Percentiles rank a stretch among this genome's conserved stretches.
Evolutionary conservation across 92 coral and sea anemone genomes (phyloP).

Genomic region (Ricordea florida): DNA sequence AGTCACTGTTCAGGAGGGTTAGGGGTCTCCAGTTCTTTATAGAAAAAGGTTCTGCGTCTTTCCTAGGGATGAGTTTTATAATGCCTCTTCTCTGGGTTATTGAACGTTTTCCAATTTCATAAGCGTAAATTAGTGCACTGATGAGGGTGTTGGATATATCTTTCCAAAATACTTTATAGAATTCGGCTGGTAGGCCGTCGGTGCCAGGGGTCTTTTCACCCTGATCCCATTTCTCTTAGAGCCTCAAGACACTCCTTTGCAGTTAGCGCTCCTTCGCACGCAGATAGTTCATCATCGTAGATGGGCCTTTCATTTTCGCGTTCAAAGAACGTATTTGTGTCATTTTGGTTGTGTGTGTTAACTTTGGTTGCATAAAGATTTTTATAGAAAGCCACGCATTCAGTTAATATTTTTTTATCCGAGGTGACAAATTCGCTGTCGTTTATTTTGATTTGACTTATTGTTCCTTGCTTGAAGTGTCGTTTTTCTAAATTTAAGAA

Average conservation of each 20-base stretch:
- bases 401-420: slow-evolving; percentile 11
- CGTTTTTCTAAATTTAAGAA: slow-evolving; percentile 39
- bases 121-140: not conserved
- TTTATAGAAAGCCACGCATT: not conserved
- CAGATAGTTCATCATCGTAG: not conserved
- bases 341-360: not conserved
- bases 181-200: slow-evolving; percentile 24
- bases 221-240: not conserved
- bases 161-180: not conserved
- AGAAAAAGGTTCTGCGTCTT: slow-evolving; percentile 15
- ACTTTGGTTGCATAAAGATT: slow-evolving; percentile 3
- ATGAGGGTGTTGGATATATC: not conserved
- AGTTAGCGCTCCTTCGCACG: slow-evolving; percentile 6
- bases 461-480: slow-evolving; percentile 27
- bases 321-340: not conserved
- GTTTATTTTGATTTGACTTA: slow-evolving; percentile 7
- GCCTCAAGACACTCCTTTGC: slow-evolving; percentile 4
- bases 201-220: slow-evolving; percentile 25
- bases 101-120: slow-evolving; percentile 3
- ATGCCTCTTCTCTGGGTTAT: not conserved
- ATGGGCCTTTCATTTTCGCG: not conserved
- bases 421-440: slow-evolving; percentile 5
- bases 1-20: slow-evolving; percentile 9
- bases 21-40: slow-evolving; percentile 25
- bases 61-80: not conserved